A percentile compares a stretch with the other conserved stretches of the same genome.
Conservation (phyloP, 2,113 vertebrate genomes). For the Heliornis fulica region DNA sequence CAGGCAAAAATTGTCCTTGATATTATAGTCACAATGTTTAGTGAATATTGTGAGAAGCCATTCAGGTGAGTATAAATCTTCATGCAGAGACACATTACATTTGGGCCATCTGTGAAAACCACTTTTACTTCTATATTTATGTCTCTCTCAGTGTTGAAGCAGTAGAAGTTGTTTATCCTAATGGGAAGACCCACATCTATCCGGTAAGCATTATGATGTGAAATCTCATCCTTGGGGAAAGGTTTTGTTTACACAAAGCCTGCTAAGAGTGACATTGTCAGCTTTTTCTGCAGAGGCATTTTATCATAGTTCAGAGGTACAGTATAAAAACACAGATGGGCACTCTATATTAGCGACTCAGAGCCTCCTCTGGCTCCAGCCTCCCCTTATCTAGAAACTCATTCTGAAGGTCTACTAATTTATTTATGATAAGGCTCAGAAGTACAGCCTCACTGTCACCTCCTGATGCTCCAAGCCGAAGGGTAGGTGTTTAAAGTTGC, state of each 20-base stretch:
- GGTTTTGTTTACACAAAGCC: neutral
- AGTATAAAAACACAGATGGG: neutral
- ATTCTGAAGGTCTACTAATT: neutral
- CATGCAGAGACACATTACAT: neutral
- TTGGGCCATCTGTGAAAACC: neutral
- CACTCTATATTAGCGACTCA: neutral
- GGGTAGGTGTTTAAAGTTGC: neutral
- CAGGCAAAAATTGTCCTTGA: constrained; percentile 96
- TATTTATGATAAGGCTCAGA: neutral
- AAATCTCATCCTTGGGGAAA: neutral
- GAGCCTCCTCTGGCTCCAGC: neutral
- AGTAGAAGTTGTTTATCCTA: constrained; percentile 86
- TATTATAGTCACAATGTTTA: constrained; percentile 94
- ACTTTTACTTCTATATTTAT: neutral
- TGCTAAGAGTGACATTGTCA: neutral
- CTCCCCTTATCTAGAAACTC: neutral
- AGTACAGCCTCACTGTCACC: neutral
- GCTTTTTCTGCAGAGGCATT: neutral
- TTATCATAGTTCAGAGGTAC: neutral
- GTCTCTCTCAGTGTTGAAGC: constrained; percentile 83
- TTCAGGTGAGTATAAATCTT: constrained; percentile 86
- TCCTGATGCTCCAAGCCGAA: neutral
- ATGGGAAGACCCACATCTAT: constrained; percentile 83
- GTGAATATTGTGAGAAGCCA: constrained; percentile 90
- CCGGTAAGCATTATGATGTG: constrained; percentile 73